Evolutionary conservation across 2,888 invertebrate species (phyloP).

Genomic region (Norana najaformis): DNA sequence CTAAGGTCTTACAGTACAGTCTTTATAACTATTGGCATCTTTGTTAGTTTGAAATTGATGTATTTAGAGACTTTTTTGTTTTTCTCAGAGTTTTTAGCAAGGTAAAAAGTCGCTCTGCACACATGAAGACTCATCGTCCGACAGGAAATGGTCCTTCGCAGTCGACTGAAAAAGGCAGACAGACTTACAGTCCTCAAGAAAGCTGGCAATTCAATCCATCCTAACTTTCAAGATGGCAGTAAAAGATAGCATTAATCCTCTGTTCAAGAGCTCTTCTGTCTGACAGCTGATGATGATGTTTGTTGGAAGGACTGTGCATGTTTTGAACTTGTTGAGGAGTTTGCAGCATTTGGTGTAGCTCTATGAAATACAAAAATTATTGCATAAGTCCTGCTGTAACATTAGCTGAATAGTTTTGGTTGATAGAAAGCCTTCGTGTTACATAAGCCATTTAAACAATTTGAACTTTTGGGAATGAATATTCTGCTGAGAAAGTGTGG

Average conservation of each 20-base stretch:
- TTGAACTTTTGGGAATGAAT: not conserved
- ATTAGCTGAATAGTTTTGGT: not conserved
- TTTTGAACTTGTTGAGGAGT: not conserved
- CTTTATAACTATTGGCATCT: not conserved
- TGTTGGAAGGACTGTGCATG: not conserved
- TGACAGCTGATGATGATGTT: not conserved
- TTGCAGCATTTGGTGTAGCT: not conserved
- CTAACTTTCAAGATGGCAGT: not conserved
- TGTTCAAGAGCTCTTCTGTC: not conserved
- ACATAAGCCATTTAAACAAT: not conserved
- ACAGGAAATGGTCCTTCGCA: conserved; percentile 3
- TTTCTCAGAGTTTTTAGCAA: conserved; percentile 88
- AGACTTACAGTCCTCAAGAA: not conserved
- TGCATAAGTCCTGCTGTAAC: not conserved
- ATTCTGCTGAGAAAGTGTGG: not conserved
- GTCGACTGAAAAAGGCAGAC: not conserved
- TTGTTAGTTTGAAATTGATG: not conserved
- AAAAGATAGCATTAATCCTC: too few relatives aligned
- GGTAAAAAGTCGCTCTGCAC: conserved; percentile 97
- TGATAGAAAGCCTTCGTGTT: not conserved
- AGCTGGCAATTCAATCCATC: conserved; percentile 18
- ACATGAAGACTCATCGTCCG: conserved; percentile 90
- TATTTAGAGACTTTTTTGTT: not conserved
- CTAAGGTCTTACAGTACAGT: too few relatives aligned
- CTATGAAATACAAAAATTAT: not conserved